These are phyloP conservation scores for Plecotus auritus DNA, from an alignment of 2,113 vertebrate genomes.

Conservation along the genomic window DNA sequence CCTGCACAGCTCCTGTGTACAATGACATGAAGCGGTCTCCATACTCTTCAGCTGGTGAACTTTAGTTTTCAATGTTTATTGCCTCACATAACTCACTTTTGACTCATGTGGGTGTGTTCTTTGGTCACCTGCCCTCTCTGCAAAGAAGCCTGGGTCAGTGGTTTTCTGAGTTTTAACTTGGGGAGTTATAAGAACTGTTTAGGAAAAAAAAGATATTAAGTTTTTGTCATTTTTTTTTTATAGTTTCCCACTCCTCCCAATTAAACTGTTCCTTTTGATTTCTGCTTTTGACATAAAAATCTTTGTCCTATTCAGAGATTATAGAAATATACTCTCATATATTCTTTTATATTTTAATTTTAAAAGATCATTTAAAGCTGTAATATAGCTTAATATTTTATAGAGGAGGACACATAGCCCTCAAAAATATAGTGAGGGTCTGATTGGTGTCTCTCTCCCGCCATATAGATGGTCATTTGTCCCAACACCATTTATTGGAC, in stretches of 20 bases:
- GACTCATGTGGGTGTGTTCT: slow-evolving; percentile 3
- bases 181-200: neutral
- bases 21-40: neutral
- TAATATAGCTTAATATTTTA: neutral
- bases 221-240: neutral
- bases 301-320: neutral
- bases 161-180: neutral
- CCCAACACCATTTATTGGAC: neutral
- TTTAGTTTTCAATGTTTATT: neutral
- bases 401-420: too few species aligned
- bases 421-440: neutral
- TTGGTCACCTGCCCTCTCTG: neutral
- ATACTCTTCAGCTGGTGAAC: neutral
- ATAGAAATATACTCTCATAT: neutral
- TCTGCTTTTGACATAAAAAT: slow-evolving; percentile 11
- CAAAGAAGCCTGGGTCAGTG: neutral
- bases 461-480: neutral
- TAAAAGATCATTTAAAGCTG: neutral
- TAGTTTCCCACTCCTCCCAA: neutral
- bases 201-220: neutral
- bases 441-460: neutral
- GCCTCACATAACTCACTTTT: neutral
- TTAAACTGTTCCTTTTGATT: slow-evolving; percentile 29
- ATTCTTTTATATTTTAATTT: neutral
- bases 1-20: neutral